Evolutionary conservation across 2,797 vertebrate genomes (phyloP), one percentile per base, ranked within the genome.

Genomic region (Salmo trutta): DNA sequence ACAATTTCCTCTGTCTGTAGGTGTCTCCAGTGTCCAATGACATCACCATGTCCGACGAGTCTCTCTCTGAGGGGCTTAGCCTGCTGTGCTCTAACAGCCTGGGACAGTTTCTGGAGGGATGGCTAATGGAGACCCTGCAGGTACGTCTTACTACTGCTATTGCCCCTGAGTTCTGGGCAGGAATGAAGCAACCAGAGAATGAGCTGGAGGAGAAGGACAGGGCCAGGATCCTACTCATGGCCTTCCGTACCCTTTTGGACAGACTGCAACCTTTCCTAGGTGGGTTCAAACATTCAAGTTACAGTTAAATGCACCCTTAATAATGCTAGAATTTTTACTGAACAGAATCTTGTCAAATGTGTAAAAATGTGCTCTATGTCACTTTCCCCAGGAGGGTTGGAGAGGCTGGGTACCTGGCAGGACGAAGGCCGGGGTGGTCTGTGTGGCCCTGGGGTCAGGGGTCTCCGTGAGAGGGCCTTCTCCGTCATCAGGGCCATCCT

Each of bases 101-200:
- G 83, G 89, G 83, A 12, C 90, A 83, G 79, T 88, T 92, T 73
- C 82, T 98, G 79, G 96, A 96, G 74, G 94, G 95, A 76, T 99
- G 97, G 97, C 95, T 99, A 70, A 85, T 95, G 1, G 97, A 99
- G 90, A 96, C 95, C 5, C 83, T 99, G 81, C 97, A 98, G 92
- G 95, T 93, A 0, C 95, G 95, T 78, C 90, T 99, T 36, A 96
- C 97, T 73, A 93, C 95, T 0, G 93, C 86, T 0, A 95, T 99
- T 72, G 94, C 93, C 6, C 96, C 96, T 0, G 97, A 98, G 89
- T 99, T 99, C 90, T 99, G 97, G 98, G 92, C 91, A 0, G 90
- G 94, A 73, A 83, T 98, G 3, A 74, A 90, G 33, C 95, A 95
- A 78, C 94, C 94, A 0, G 96, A 97, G 81, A 95, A 92, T 41